phyloP scores from a whole-genome alignment of 1,140 invertebrate species.

The Eumaeus atala region DNA sequence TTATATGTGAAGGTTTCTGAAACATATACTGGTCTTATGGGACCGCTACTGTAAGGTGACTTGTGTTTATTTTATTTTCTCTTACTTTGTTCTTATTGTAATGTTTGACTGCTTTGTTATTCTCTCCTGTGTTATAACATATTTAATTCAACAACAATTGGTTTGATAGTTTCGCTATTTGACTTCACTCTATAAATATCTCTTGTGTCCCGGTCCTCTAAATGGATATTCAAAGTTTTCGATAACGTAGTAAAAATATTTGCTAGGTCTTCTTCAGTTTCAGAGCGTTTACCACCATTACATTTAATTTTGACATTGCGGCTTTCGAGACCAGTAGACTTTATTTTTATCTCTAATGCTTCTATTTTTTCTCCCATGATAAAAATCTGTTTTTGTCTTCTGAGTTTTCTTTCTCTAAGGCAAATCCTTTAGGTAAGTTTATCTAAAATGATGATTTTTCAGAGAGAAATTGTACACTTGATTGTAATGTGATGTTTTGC shows the following conservation, averaged over 20 bases:
- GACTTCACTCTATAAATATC: constrained; percentile 10
- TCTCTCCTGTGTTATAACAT: background rate
- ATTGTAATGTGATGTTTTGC: too few relatives aligned
- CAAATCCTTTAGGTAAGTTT: too few relatives aligned
- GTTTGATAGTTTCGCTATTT: constrained; percentile 3
- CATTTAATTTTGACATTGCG: background rate
- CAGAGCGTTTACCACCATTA: background rate
- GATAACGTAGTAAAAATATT: background rate
- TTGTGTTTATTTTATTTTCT: background rate
- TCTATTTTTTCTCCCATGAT: background rate
- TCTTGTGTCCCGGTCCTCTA: constrained; percentile 2
- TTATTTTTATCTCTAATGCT: background rate
- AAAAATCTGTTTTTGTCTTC: constrained; percentile 3
- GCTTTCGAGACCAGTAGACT: background rate
- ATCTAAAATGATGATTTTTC: too few relatives aligned
- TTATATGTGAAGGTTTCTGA: too few relatives aligned
- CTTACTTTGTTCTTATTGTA: background rate
- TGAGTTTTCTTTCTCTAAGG: too few relatives aligned
- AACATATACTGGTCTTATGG: too few relatives aligned
- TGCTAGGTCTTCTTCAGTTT: background rate
- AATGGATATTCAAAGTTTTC: constrained; percentile 6
- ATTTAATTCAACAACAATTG: constrained; percentile 11
- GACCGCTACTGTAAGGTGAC: too few relatives aligned
- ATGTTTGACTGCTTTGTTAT: background rate
- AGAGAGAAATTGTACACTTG: too few relatives aligned